Conservation (phyloP, 2,888 invertebrate species). For the Allophyes oxyacanthae region DNA sequence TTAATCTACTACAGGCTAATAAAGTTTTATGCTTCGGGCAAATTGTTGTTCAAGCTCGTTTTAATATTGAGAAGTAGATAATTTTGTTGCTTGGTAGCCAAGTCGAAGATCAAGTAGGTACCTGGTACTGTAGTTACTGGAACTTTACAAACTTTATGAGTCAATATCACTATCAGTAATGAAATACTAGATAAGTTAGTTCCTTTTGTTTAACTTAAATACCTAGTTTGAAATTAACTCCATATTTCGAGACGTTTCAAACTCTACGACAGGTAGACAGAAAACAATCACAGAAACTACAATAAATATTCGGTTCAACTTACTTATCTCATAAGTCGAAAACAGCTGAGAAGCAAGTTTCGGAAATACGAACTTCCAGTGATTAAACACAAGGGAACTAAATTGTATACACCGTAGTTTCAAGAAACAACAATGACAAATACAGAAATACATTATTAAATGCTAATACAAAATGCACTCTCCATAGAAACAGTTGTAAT, state of each 20-base stretch:
- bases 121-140: too few species aligned
- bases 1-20: conserved; percentile 31
- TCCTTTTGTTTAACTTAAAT: too few species aligned
- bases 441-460: conserved; percentile 49
- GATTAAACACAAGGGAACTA: conserved; percentile 48
- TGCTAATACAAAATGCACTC: conserved; percentile 55
- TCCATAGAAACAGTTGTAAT: conserved; percentile 55
- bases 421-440: conserved; percentile 35
- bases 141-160: too few species aligned
- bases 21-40: conserved; percentile 23
- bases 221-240: not conserved
- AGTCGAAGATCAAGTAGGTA: not conserved
- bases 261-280: not conserved
- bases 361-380: conserved; percentile 28
- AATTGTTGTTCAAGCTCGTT: conserved; percentile 15
- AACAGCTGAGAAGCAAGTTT: conserved; percentile 39
- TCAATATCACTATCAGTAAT: too few species aligned
- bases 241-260: not conserved
- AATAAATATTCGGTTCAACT: conserved; percentile 33
- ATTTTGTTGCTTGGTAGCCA: conserved; percentile 1
- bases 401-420: conserved; percentile 29
- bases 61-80: conserved; percentile 18
- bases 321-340: conserved; percentile 29
- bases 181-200: too few species aligned
- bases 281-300: conserved; percentile 11